Base-by-base conservation (phyloP, 1,140 invertebrate genomes). In the Gryon sp. region DNA sequence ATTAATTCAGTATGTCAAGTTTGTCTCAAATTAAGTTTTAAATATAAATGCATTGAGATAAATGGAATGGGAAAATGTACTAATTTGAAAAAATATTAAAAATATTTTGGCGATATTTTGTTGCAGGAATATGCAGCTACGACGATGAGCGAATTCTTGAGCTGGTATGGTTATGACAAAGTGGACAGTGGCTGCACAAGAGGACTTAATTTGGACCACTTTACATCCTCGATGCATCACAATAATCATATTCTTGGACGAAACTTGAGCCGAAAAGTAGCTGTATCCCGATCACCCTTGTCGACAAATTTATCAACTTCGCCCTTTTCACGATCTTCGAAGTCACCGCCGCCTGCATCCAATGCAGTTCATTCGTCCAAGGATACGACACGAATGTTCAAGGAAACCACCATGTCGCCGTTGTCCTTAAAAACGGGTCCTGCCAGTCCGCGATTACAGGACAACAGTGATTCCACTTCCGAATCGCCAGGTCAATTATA, bases 111-210 rank as follows among this genome's bases (percentile, higher is more conserved):
- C n/a, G n/a, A n/a, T n/a, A n/a, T n/a, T 19, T 38, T 28, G 1
- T 91, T 90, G 1, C 90, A 96, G 95, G 94, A 96, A 85, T 96
- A 94, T 84, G 95, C 95, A 0, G 94, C 96, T 80, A 94, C 93
- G 24, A 95, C 95, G 4, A 96, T 97, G 95, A 97, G 96, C 79
- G 95, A 97, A 83, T 89, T 97, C 48, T 88, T 97, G 6, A 95
- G 95, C 28, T 95, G 94, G 93, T 97, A 97, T 85, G 95, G 95
- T 0, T 96, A 96, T 83, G 94, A 94, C 72, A 92, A 92, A 78
- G 90, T 93, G 12, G 91, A 92, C 85, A 89, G 89, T 76, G 80
- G 87, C 75, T 88, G 83, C 26, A 88, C 87, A 57, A 85, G 43
- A 76, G 89, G 82, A 74, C 79, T 84, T 6, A 86, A 84, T 43